A percentile compares a stretch with the other conserved stretches of the same genome.
Evolutionary conservation across 2,113 vertebrate genomes (phyloP).

Genomic region (Elanus axillaris): DNA sequence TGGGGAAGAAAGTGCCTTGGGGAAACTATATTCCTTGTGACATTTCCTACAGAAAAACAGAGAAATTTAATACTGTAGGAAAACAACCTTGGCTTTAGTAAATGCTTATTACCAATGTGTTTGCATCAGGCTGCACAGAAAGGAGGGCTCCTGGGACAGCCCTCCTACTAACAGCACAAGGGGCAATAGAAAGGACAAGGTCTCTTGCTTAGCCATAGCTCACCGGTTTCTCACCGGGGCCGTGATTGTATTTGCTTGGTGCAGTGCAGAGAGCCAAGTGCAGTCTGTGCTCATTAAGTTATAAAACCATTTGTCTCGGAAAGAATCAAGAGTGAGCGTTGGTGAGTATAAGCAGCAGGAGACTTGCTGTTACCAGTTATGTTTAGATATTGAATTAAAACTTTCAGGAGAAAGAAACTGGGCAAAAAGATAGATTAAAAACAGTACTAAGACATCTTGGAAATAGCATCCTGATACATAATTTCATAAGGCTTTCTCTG

Average conservation of each 20-base stretch:
- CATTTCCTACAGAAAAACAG: background rate
- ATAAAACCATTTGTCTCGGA: background rate
- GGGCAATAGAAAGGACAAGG: background rate
- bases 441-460: background rate
- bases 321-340: background rate
- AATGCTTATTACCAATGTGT: background rate
- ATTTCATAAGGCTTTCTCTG: background rate
- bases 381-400: background rate
- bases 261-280: background rate
- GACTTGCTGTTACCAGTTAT: background rate
- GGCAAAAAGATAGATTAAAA: background rate
- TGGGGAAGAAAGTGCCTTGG: background rate
- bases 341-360: background rate
- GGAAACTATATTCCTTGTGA: background rate
- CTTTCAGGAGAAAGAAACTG: background rate
- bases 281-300: background rate
- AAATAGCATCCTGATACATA: accelerated
- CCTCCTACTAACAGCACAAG: background rate
- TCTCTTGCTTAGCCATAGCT: background rate
- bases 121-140: background rate
- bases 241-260: accelerated
- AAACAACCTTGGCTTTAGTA: background rate
- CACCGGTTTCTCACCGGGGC: background rate
- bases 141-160: background rate
- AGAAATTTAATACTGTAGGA: background rate